Evolutionary conservation across 2,113 vertebrate genomes (phyloP), one percentile per base, ranked within the genome.

Genomic region (Alaudala cheleensis): DNA sequence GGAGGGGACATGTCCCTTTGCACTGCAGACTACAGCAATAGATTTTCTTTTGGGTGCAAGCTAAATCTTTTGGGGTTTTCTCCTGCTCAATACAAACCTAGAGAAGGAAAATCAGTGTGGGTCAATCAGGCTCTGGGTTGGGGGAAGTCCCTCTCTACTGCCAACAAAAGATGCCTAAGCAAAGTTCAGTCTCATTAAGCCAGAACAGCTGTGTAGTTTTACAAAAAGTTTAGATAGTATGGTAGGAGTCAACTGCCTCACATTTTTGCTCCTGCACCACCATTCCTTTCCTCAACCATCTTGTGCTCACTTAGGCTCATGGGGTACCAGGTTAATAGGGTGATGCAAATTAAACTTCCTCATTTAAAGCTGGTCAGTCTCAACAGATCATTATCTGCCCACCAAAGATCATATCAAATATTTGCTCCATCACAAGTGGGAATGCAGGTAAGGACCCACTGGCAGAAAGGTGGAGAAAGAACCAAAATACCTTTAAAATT

Each of bases 1-100:
- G 39, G 33, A 90, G 9, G 26, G 11, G 28, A 15, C 11, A 4
- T 0, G 0, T n/a, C 18, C 18, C 25, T n/a, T 57, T 9, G 1
- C 60, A 50, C 16, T 67, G 21, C 49, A 72, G 29, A n/a, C 8
- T 40, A 51, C 15, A 34, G 33, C 8, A 16, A 5, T 23, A 54
- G 11, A 10, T 44, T 26, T 71, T 58, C 17, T 81, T 77, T 23
- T 31, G 5, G 45, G 12, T 33, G 5, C 3, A 56, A 61, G 15
- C 4, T 39, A 65, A 60, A 23, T 21, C 2, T 62, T 65, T 58
- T 6, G 5, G 11, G 2, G 0, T 17, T 37, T 51, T 69, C 37
- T 61, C 11, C 62, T 62, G 12, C 9, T 91, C 13, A 31, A 3
- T 25, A 33, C 5, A 23, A 60, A 51, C 13, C 4, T 34, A 25